Base-by-base conservation (phyloP, 2,113 vertebrate genomes). In the Todiramphus saurophagus region DNA sequence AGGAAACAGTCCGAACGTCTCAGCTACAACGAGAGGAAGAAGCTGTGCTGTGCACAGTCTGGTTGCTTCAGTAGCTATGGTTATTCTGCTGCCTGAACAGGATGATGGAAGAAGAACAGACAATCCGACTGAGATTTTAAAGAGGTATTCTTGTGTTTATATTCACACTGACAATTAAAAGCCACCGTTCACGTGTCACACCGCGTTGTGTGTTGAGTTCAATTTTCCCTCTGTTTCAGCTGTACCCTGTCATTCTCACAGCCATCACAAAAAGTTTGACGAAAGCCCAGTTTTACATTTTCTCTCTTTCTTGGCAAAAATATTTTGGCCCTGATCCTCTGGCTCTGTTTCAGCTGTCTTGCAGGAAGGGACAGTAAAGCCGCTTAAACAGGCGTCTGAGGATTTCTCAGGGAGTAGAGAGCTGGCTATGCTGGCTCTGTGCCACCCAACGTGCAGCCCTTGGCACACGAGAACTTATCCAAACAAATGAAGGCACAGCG, bases 111-210 rank as follows among this genome's bases (percentile, higher is more conserved):
- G 69, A 76, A 72, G 66, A 87, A 58, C 50, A 87, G 55, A 84
- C 76, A 31, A 76, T 69, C 43, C 79, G 69, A 92, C 80, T 35
- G 77, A 62, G 77, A 87, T 89, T 94, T 77, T 23, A 27, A 92
- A 73, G 81, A 95, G 77, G 53, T 89, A 88, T 89, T 92, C 90
- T 60, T 69, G 81, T 87, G 68, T 92, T 93, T 94, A 93, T 91
- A 78, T 53, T 89, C 93, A 77, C 9, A 37, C n/a, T 67, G 91
- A 95, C 81, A 95, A 91, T 89, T 87, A 83, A 92, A 92, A 85
- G 77, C 31, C 79, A 89, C 67, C 55, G 75, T 66, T 90, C 92
- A 60, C 37, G 58, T 28, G 35, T 43, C 55, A 63, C 14, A 44
- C 33, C 9, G 7, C 23, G 69, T 25, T 25, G 23, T 25, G 11